Percentiles rank a stretch among this genome's conserved stretches.
Conservation (phyloP, 2,888 invertebrate genomes). For the Lochmaea capreae region DNA sequence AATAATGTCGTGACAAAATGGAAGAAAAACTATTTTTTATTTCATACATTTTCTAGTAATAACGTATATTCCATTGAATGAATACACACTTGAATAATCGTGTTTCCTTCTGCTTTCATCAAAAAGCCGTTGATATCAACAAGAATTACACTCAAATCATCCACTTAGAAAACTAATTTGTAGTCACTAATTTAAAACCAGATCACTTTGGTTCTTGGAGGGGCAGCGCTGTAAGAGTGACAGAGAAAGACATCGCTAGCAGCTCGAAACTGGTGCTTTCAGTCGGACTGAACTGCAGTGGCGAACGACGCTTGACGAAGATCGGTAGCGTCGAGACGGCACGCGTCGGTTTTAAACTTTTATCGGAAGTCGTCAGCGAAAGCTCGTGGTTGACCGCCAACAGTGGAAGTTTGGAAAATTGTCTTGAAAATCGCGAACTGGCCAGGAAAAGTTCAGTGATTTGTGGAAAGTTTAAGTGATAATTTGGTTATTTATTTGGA, state of each 20-base stretch:
- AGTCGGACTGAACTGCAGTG: slow-evolving; percentile 20
- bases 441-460: background rate
- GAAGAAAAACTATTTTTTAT: background rate
- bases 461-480: slow-evolving; percentile 1
- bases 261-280: slow-evolving; percentile 21
- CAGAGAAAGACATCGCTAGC: background rate
- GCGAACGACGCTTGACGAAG: slow-evolving; percentile 18
- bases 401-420: background rate
- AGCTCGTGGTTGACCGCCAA: background rate
- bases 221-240: slow-evolving; percentile 29
- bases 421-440: background rate
- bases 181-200: slow-evolving; percentile 38
- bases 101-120: background rate
- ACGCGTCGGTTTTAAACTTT: slow-evolving; percentile 1
- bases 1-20: no score
- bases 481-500: background rate
- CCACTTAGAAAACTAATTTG: slow-evolving; percentile 35
- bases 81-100: background rate
- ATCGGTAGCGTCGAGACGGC: slow-evolving; percentile 10
- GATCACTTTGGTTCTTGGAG: slow-evolving; percentile 33
- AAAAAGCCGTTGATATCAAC: slow-evolving; percentile 22
- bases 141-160: slow-evolving; percentile 30
- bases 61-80: background rate
- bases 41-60: background rate
- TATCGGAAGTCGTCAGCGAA: background rate